Conservation (phyloP, 2,113 vertebrate genomes). For the Gymnarchus niloticus region DNA sequence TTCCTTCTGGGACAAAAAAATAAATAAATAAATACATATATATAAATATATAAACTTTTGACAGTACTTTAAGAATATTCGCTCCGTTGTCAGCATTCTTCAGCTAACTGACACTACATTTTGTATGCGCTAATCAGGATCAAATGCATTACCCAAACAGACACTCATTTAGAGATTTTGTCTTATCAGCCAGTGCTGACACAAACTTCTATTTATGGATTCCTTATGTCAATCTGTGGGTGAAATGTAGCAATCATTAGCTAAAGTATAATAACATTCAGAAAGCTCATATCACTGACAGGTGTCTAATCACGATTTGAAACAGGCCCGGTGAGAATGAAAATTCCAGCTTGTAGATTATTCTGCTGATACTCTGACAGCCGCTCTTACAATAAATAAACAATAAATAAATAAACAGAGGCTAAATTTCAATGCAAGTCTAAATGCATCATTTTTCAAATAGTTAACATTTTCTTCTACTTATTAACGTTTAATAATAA, state of each 20-base stretch:
- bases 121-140: slow-evolving; percentile 70
- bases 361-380: slow-evolving; percentile 71
- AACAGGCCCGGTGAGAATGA: slow-evolving; percentile 67
- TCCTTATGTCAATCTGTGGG: slow-evolving; percentile 59
- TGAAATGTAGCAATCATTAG: slow-evolving; percentile 70
- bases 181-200: slow-evolving; percentile 56
- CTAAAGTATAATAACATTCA: slow-evolving; percentile 58
- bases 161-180: slow-evolving; percentile 63
- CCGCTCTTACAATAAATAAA: slow-evolving; percentile 64
- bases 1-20: slow-evolving; percentile 65
- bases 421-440: no score
- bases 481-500: no score
- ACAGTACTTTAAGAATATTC: slow-evolving; percentile 65
- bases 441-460: no score
- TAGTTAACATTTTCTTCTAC: no score
- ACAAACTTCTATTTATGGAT: slow-evolving; percentile 55
- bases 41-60: slow-evolving; percentile 52
- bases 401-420: slow-evolving; percentile 54
- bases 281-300: slow-evolving; percentile 66
- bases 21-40: slow-evolving; percentile 38
- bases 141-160: slow-evolving; percentile 64
- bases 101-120: slow-evolving; percentile 62
- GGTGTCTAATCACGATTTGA: slow-evolving; percentile 78
- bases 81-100: slow-evolving; percentile 68
- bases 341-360: slow-evolving; percentile 76